Evolutionary conservation across 2,113 vertebrate species (phyloP).

Genomic region (Oryzias melastigma): DNA sequence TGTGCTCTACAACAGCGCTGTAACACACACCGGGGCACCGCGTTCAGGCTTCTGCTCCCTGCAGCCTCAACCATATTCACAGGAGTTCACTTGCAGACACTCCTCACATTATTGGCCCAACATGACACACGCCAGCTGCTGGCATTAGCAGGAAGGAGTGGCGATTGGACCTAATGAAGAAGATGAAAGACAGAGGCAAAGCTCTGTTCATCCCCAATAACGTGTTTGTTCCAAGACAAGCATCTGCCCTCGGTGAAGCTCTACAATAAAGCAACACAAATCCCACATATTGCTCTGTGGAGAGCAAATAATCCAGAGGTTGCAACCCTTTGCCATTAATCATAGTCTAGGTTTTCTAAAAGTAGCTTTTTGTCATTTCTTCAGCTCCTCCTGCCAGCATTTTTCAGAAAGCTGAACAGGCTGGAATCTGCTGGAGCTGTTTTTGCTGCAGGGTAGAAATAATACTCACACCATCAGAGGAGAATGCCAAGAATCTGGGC

Average conservation of each 20-base stretch:
- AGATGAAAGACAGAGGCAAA: constrained; percentile 28
- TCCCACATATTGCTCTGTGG: constrained; percentile 8
- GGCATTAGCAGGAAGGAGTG: constrained; percentile 14
- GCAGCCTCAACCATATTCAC: constrained; percentile 35
- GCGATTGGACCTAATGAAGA: constrained; percentile 27
- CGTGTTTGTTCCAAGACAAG: constrained; percentile 55
- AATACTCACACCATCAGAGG: constrained; percentile 44
- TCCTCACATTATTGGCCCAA: constrained; percentile 12
- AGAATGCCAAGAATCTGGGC: constrained; percentile 38
- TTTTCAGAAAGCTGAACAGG: constrained; percentile 47
- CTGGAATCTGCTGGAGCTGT: constrained; percentile 40
- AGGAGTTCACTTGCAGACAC: constrained; percentile 27
- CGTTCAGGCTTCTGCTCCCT: constrained; percentile 22
- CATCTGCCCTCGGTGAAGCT: constrained; percentile 34
- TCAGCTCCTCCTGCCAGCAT: constrained; percentile 39
- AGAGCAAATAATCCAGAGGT: constrained; percentile 43
- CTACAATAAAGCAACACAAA: constrained; percentile 38
- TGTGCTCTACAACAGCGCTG: constrained; percentile 62
- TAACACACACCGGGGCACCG: constrained; percentile 50
- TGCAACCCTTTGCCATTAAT: constrained; percentile 39
- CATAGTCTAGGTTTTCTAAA: constrained; percentile 33
- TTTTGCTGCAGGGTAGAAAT: constrained; percentile 46
- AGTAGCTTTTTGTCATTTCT: constrained; percentile 45
- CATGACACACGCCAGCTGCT: neutral
- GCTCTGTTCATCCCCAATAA: constrained; percentile 35